Conservation (phyloP, 2,888 invertebrate genomes). For the Cheilosia impressa region DNA sequence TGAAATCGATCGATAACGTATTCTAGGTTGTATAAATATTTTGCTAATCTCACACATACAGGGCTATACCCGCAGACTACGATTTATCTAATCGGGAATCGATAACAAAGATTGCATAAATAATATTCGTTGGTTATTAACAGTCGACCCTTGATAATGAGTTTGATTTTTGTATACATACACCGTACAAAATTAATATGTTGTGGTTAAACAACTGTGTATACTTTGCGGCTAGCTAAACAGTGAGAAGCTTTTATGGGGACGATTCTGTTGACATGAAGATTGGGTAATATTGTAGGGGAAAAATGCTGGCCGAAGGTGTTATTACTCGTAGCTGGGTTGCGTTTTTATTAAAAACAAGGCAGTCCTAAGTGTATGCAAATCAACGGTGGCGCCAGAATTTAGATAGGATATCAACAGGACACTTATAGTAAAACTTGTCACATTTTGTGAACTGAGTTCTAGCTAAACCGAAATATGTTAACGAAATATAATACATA, state of each 20-base stretch:
- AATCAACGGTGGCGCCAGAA: background rate
- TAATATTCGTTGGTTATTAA: constrained; percentile 36
- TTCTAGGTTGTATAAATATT: constrained; percentile 17
- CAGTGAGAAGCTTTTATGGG: constrained; percentile 10
- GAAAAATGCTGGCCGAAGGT: background rate
- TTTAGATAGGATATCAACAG: background rate
- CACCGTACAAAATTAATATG: background rate
- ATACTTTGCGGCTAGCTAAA: constrained; percentile 10
- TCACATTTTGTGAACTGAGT: background rate
- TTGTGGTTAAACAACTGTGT: constrained; percentile 35
- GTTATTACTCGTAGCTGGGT: background rate
- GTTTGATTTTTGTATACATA: constrained; percentile 23
- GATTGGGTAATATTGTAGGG: background rate
- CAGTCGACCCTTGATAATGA: constrained; percentile 26
- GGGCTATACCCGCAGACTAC: constrained; percentile 5
- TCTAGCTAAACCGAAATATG: too few relatives aligned
- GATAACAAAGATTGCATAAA: constrained; percentile 58
- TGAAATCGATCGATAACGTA: constrained; percentile 32
- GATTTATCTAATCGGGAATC: constrained; percentile 69
- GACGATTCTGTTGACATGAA: background rate
- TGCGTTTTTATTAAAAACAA: constrained; percentile 8
- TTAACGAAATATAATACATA: too few relatives aligned
- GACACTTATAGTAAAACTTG: background rate
- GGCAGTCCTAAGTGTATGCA: background rate
- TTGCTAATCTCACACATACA: constrained; percentile 40